phyloP scores from a whole-genome alignment of 2,113 vertebrate genomes.

The Chroicocephalus ridibundus region DNA sequence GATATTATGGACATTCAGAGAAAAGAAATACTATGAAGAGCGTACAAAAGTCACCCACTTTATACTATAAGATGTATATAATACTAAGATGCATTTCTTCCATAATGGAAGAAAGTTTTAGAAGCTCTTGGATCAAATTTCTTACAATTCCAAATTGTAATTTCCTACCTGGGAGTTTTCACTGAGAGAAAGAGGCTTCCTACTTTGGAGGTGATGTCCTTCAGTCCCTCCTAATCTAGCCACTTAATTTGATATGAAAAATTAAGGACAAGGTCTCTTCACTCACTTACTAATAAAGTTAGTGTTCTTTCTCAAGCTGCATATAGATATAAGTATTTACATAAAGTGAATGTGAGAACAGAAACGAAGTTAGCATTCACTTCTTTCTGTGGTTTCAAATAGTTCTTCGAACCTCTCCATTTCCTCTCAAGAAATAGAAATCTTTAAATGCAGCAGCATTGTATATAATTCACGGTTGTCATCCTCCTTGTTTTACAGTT shows the following conservation, averaged over 20 bases:
- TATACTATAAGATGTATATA: too few relatives aligned
- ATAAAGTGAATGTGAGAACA: neutral
- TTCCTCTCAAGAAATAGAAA: neutral
- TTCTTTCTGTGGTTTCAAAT: neutral
- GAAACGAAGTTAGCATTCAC: neutral
- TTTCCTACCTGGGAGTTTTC: neutral
- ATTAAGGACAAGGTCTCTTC: neutral
- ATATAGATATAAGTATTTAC: neutral
- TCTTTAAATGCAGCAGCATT: neutral
- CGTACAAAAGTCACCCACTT: neutral
- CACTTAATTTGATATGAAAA: neutral
- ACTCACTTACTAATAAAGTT: neutral
- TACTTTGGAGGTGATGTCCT: neutral
- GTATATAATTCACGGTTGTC: neutral
- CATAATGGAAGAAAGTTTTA: neutral
- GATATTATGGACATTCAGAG: neutral
- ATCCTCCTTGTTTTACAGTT: neutral
- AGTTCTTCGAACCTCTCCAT: neutral
- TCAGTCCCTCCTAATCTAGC: neutral
- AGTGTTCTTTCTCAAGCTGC: neutral
- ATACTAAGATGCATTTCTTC: neutral
- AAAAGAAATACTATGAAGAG: neutral
- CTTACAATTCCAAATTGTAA: neutral
- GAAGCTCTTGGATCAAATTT: neutral
- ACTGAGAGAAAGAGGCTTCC: neutral